Evolutionary conservation across 2,888 invertebrate genomes (phyloP).

Genomic region (Agrochola macilenta): DNA sequence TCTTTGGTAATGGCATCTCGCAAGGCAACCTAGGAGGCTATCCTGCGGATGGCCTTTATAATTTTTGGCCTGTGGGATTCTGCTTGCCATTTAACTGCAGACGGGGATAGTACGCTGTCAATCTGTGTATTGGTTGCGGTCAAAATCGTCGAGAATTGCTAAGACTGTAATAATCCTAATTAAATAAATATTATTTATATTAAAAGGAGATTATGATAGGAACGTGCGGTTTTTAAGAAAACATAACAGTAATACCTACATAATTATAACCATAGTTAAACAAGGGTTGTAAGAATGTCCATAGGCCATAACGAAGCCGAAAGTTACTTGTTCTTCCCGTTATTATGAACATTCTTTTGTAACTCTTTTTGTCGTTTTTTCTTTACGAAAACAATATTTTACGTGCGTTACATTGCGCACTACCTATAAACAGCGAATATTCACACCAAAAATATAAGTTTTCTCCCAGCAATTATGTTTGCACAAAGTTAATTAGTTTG

Average conservation of each 20-base stretch:
- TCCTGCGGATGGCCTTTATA: too few species aligned
- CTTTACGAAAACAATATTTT: not conserved
- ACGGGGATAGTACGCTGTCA: not conserved
- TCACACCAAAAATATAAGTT: not conserved
- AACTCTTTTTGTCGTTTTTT: not conserved
- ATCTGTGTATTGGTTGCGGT: not conserved
- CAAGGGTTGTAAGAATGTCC: not conserved
- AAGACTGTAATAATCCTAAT: not conserved
- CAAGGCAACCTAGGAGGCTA: not conserved
- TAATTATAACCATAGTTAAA: too few species aligned
- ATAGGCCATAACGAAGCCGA: not conserved
- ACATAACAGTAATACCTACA: not conserved
- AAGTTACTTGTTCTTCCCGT: not conserved
- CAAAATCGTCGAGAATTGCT: not conserved
- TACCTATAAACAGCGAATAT: not conserved
- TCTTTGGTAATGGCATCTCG: not conserved
- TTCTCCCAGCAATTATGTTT: not conserved
- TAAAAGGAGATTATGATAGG: not conserved
- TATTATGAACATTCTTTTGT: not conserved
- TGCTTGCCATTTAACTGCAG: not conserved
- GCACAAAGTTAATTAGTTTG: not conserved
- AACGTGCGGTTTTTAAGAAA: not conserved
- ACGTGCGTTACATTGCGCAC: not conserved
- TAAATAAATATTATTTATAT: slow-evolving; percentile 5
- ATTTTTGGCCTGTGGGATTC: too few species aligned